Conservation (phyloP, 2,113 vertebrate genomes). For the Pseudopodoces humilis region DNA sequence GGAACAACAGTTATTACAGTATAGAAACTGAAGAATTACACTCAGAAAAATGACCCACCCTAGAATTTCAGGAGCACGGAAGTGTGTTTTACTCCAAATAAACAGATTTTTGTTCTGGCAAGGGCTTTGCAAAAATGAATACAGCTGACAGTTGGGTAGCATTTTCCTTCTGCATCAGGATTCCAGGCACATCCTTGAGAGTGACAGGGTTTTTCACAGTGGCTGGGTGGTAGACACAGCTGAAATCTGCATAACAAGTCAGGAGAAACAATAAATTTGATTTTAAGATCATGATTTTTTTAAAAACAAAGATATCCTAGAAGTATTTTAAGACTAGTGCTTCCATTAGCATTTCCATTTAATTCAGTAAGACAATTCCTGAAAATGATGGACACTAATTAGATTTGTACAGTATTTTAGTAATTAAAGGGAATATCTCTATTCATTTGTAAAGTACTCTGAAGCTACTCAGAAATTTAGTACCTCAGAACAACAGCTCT, state of each 20-base stretch:
- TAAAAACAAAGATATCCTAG: background rate
- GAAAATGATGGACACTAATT: background rate
- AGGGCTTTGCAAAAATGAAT: background rate
- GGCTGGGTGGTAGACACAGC: background rate
- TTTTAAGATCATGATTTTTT: background rate
- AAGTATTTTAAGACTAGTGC: background rate
- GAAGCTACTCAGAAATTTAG: conserved; percentile 35
- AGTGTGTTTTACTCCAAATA: background rate
- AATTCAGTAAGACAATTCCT: background rate
- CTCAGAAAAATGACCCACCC: background rate
- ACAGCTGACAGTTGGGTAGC: background rate
- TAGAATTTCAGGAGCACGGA: background rate
- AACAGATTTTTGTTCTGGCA: background rate
- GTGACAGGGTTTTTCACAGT: background rate
- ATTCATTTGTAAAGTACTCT: background rate
- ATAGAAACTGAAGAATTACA: background rate
- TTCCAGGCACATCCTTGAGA: background rate
- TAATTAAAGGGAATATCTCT: background rate
- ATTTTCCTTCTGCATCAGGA: background rate
- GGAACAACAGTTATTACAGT: rapidly evolving
- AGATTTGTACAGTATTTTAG: background rate
- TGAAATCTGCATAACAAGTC: background rate
- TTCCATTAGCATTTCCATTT: background rate
- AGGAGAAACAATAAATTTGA: background rate
- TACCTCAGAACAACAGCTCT: conserved; percentile 28